Base-by-base conservation (phyloP, 2,888 invertebrate species). In the Euplagia quadripunctaria region DNA sequence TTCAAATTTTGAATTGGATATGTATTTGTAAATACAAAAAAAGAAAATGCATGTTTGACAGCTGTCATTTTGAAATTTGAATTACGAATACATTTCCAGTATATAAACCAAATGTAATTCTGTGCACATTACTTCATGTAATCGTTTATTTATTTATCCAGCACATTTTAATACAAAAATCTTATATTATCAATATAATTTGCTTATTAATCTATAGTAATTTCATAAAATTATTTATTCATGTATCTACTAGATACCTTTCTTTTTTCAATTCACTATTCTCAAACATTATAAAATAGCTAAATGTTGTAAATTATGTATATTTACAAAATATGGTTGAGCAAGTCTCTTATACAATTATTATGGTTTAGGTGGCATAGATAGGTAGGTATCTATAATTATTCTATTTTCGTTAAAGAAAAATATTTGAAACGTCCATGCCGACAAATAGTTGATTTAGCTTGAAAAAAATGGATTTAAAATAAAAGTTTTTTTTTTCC, bases 11-110 rank as follows among this genome's bases (percentile, higher is more conserved):
- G 14, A 46, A 64, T 73, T 69, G 58, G 67, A 74, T 70, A 70
- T 74, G 67, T 70, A 70, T 67, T 61, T 64, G 43, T 42, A 17
- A 12, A 8, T 64, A 11, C 6, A 51, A 51, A 52, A 64, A 9
- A 64, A 17, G 31, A 49, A 17, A 31, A 31, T 66, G 20, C 58
- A 61, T 31, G 51, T 66, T 66, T 51, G 17, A 66, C 31, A 31
- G 14, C 9, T 63, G 41, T 51, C 6, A n/a, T 0, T 20, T 12
- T 51, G 6, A 46, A 46, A 46, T 31, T 31, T 61, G 31, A 70
- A 49, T 63, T 49, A 63, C 75, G 9, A 61, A 42, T 81, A 73
- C 77, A 81, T 83, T 82, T 82, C 77, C 73, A 72, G 77, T 70
- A 58, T 46, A 41, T 51, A 31, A 64, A 58, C 55, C 7, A 20